Evolutionary conservation across 92 coral and sea anemone genomes (phyloP).

Genomic region (Heteractis magnifica): DNA sequence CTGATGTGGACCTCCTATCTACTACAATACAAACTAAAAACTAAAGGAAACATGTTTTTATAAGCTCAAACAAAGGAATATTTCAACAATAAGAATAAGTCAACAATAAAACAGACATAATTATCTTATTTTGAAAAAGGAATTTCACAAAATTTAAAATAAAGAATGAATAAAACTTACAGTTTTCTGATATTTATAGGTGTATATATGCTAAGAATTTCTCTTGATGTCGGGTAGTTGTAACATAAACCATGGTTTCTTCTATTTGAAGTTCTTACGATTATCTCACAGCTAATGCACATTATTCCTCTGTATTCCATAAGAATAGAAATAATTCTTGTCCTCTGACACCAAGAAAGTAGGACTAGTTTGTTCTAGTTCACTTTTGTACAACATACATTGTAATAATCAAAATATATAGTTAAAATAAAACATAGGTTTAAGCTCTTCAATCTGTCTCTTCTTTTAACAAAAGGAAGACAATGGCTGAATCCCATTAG

Average conservation of each 20-base stretch:
- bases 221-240: neutral
- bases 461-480: neutral
- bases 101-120: neutral
- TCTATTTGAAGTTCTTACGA: neutral
- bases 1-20: too few relatives aligned
- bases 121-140: neutral
- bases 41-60: neutral
- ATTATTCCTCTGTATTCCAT: neutral
- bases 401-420: neutral
- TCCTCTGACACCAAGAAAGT: neutral
- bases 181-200: neutral
- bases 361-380: neutral
- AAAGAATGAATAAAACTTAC: neutral
- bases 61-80: neutral
- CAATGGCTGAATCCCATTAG: neutral
- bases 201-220: neutral
- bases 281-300: slow-evolving; percentile 6
- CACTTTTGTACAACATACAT: neutral
- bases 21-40: too few relatives aligned
- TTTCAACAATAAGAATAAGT: neutral
- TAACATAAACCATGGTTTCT: neutral
- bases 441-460: neutral
- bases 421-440: neutral
- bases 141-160: neutral
- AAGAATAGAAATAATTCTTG: neutral